phyloP scores from a whole-genome alignment of 2,888 invertebrate genomes.

The Sphecodes monilicornis region DNA sequence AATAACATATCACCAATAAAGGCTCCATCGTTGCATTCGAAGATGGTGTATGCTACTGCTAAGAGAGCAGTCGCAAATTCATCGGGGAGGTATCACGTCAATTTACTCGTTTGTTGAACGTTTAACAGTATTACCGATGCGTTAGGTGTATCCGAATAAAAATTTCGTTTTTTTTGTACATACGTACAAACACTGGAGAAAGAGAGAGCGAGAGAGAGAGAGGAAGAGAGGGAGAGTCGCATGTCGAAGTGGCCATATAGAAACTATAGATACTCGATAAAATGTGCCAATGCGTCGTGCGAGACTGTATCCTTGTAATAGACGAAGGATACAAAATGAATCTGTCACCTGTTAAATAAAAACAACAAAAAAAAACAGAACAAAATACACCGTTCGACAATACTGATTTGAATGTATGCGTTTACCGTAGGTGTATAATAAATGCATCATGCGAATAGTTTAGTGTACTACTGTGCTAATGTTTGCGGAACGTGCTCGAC shows the following conservation, averaged over 20 bases:
- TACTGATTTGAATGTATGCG: conserved; percentile 60
- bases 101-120: conserved; percentile 39
- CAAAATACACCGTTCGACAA: conserved; percentile 16
- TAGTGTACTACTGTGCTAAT: conserved; percentile 40
- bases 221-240: neutral
- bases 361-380: neutral
- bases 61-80: conserved; percentile 10
- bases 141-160: conserved; percentile 57
- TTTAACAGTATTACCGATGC: conserved; percentile 45
- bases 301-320: conserved; percentile 45
- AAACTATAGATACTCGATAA: conserved; percentile 7
- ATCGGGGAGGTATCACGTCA: conserved; percentile 22
- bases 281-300: conserved; percentile 57
- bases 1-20: conserved; percentile 31
- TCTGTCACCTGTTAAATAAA: conserved; percentile 46
- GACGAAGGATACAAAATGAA: conserved; percentile 56
- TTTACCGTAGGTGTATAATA: conserved; percentile 47
- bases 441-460: conserved; percentile 49
- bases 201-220: no score
- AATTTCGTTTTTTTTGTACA: conserved; percentile 43
- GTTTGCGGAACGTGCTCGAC: conserved; percentile 26
- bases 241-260: conserved; percentile 13
- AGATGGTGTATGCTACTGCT: conserved; percentile 13
- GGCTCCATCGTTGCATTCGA: conserved; percentile 41
- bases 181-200: conserved; percentile 27